Evolutionary conservation across 37 sponge, comb jelly and placozoan species (phyloP).

Genomic region (Bolinopsis microptera): DNA sequence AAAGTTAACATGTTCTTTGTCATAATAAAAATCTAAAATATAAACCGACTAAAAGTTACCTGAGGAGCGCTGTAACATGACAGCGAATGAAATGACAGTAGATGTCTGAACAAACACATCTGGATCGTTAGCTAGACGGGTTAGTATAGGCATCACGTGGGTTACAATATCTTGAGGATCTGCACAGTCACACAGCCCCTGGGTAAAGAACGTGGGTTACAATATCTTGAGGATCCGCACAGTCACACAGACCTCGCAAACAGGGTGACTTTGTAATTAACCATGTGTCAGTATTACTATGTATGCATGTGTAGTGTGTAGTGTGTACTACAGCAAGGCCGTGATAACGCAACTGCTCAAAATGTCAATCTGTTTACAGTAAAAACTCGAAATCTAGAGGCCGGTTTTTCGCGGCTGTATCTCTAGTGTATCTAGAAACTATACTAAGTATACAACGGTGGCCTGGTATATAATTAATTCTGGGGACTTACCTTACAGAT

Average conservation of each 20-base stretch:
- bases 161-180: slow-evolving; percentile 2
- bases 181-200: slow-evolving; percentile 53
- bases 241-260: slow-evolving; percentile 49
- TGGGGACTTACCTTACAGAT: slow-evolving; percentile 49
- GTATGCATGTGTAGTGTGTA: too few relatives aligned
- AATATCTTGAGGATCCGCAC: slow-evolving; percentile 10
- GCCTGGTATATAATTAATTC: too few relatives aligned
- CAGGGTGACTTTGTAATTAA: too few relatives aligned
- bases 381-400: too few relatives aligned
- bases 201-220: slow-evolving; percentile 5
- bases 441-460: too few relatives aligned
- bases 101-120: slow-evolving; percentile 63
- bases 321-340: too few relatives aligned
- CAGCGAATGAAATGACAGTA: neutral
- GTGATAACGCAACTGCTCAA: too few relatives aligned
- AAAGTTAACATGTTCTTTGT: neutral
- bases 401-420: too few relatives aligned
- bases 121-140: slow-evolving; percentile 47
- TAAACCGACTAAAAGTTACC: slow-evolving; percentile 3
- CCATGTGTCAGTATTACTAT: too few relatives aligned
- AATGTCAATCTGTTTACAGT: too few relatives aligned
- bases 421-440: too few relatives aligned
- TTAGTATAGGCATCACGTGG: slow-evolving; percentile 43
- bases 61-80: neutral
- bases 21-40: neutral